Conservation (phyloP, 2,888 invertebrate species). For the Hipparchia sbordonii region DNA sequence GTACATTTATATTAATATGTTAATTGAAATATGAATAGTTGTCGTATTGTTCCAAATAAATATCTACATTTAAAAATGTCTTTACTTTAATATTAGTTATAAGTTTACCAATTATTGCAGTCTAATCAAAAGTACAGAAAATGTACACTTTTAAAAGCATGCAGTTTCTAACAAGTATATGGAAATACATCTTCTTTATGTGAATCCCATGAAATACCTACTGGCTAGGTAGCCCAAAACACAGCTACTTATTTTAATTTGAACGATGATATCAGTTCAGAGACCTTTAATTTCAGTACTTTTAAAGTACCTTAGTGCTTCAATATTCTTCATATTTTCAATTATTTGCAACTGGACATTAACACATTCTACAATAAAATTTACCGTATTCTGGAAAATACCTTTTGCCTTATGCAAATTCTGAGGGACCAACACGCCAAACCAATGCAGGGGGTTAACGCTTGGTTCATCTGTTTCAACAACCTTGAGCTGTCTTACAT, state of each 20-base stretch:
- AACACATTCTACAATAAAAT: constrained; percentile 85
- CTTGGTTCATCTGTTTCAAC: constrained; percentile 57
- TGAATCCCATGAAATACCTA: too few relatives aligned
- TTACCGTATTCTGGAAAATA: constrained; percentile 87
- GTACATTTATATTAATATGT: constrained; percentile 27
- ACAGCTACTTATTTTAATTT: background rate
- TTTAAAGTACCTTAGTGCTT: constrained; percentile 56
- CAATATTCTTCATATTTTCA: constrained; percentile 59
- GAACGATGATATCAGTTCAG: background rate
- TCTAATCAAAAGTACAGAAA: background rate
- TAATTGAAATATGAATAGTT: constrained; percentile 30
- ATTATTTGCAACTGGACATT: constrained; percentile 86
- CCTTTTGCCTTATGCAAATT: constrained; percentile 89
- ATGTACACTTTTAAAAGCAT: background rate
- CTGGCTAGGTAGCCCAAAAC: background rate
- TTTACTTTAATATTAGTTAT: background rate
- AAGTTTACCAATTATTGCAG: background rate
- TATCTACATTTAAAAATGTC: constrained; percentile 9
- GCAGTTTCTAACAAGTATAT: background rate
- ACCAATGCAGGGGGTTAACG: constrained; percentile 91
- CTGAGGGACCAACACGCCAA: constrained; percentile 92
- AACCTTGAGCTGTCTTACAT: constrained; percentile 67
- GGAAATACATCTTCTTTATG: background rate
- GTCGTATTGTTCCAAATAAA: constrained; percentile 32
- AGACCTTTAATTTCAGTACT: constrained; percentile 16